Evolutionary conservation across 2,113 vertebrate species (phyloP).

Genomic region (Cottus gobio): DNA sequence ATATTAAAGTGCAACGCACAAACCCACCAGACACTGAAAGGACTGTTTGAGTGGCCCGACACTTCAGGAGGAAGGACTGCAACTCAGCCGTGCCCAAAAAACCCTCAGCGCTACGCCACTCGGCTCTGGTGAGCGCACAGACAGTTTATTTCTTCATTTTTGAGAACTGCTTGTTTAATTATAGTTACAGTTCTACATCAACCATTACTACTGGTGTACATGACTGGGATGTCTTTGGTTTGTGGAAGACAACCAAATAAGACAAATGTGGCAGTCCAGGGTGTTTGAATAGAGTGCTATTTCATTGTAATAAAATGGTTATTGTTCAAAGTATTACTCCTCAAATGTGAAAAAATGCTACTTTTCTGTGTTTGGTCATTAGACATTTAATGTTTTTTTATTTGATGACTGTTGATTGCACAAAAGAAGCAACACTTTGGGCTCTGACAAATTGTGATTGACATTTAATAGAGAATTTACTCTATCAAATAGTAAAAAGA

Average conservation of each 20-base stretch:
- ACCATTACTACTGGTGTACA: not conserved
- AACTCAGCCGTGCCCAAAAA: constrained; percentile 77
- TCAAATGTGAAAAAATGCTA: not conserved
- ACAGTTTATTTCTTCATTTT: not conserved
- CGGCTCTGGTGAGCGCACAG: constrained; percentile 84
- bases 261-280: not conserved
- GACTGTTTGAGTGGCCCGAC: constrained; percentile 84
- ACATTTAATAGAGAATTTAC: not conserved
- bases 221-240: not conserved
- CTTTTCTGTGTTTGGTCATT: not conserved
- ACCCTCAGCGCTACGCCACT: constrained; percentile 66
- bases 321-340: not conserved
- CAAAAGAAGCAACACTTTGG: not conserved
- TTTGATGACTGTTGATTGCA: not conserved
- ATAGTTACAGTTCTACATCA: not conserved
- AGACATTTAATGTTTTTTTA: not conserved
- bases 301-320: no score
- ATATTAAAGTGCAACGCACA: constrained; percentile 75
- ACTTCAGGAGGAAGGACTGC: constrained; percentile 73
- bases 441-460: not conserved
- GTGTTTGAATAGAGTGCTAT: not conserved
- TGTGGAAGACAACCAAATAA: not conserved
- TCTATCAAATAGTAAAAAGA: not conserved
- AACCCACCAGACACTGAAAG: constrained; percentile 76
- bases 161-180: not conserved